phyloP scores from a whole-genome alignment of 2,113 vertebrate species.

The Chloropsis cyanopogon region DNA sequence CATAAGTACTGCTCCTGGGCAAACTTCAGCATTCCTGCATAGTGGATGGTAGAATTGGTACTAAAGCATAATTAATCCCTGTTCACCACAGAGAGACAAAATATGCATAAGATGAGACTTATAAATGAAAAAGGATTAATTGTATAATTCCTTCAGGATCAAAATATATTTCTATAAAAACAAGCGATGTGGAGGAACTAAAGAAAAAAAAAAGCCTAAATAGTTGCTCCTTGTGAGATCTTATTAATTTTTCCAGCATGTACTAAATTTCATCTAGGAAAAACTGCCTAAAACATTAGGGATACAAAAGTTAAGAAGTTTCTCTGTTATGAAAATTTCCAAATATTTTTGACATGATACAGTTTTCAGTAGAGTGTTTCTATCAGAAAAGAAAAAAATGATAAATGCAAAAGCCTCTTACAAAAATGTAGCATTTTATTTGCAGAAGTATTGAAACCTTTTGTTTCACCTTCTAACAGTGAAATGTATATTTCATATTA shows the following conservation, averaged over 20 bases:
- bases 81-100: neutral
- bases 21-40: neutral
- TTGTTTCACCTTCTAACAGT: neutral
- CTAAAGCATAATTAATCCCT: neutral
- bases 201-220: neutral
- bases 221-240: neutral
- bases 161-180: neutral
- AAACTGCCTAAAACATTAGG: neutral
- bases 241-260: neutral
- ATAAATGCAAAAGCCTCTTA: neutral
- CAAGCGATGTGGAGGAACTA: neutral
- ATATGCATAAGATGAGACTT: neutral
- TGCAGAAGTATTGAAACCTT: neutral
- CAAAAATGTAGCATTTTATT: neutral
- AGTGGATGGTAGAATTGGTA: neutral
- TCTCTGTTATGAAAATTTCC: neutral
- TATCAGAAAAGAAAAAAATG: neutral
- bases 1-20: neutral
- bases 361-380: neutral
- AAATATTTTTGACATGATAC: neutral
- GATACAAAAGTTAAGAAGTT: neutral
- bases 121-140: neutral
- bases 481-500: neutral
- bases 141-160: neutral
- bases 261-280: neutral